A percentile compares a stretch with the other conserved stretches of the same genome.
phyloP scores from a whole-genome alignment of 2,888 invertebrate species.

The Fragum sueziense region DNA sequence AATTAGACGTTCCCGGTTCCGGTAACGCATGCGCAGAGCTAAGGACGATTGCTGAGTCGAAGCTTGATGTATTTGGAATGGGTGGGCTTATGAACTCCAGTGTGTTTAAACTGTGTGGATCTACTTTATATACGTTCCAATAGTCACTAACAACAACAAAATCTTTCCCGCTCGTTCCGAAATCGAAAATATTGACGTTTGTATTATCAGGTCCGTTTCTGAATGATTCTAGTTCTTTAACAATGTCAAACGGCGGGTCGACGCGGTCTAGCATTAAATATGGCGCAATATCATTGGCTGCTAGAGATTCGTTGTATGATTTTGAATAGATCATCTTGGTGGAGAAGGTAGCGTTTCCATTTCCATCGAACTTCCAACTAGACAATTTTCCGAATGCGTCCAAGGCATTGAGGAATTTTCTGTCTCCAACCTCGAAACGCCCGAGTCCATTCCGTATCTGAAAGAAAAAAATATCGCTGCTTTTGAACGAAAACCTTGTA shows the following conservation, averaged over 20 bases:
- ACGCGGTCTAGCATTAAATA: slow-evolving; percentile 71
- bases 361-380: slow-evolving; percentile 70
- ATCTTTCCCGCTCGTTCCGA: slow-evolving; percentile 38
- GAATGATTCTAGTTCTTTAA: slow-evolving; percentile 63
- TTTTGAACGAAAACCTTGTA: too few species aligned
- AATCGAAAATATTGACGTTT: slow-evolving; percentile 73
- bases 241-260: slow-evolving; percentile 64
- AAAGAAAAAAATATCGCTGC: too few species aligned
- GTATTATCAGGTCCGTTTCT: slow-evolving; percentile 74
- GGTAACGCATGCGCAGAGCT: slow-evolving; percentile 76
- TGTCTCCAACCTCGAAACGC: slow-evolving; percentile 69
- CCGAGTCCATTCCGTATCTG: slow-evolving; percentile 77
- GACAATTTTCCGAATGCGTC: slow-evolving; percentile 75
- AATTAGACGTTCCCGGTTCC: slow-evolving; percentile 67
- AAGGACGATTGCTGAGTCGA: slow-evolving; percentile 45
- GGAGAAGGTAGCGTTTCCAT: slow-evolving; percentile 66
- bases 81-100: slow-evolving; percentile 53
- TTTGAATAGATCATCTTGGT: slow-evolving; percentile 68
- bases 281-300: slow-evolving; percentile 67
- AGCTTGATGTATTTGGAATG: slow-evolving; percentile 31
- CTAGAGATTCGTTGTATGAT: slow-evolving; percentile 69
- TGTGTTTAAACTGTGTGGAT: slow-evolving; percentile 63
- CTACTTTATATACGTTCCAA: slow-evolving; percentile 74
- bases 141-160: slow-evolving; percentile 75
- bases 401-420: slow-evolving; percentile 69